These are phyloP conservation scores for Sebastes glaucus DNA, from an alignment of 2,797 vertebrate species.

Conservation along the genomic window DNA sequence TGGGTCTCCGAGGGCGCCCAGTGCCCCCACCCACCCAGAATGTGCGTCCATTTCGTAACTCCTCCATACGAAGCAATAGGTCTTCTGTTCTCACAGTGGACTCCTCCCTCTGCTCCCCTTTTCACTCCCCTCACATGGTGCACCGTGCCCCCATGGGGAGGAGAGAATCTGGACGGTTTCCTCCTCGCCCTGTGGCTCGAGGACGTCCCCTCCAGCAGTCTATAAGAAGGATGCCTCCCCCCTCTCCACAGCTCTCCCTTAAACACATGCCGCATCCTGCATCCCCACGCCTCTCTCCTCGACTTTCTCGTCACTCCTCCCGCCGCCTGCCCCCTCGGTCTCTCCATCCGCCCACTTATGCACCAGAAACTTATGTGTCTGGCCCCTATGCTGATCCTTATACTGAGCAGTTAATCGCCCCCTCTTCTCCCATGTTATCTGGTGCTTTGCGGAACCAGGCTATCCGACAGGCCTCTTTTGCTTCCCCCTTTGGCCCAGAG, in stretches of 20 bases:
- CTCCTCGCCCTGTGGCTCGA: conserved; percentile 75
- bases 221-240: conserved; percentile 61
- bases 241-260: conserved; percentile 78
- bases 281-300: conserved; percentile 66
- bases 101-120: conserved; percentile 73
- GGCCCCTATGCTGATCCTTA: conserved; percentile 47
- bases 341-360: conserved; percentile 33
- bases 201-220: conserved; percentile 79
- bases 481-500: conserved; percentile 46
- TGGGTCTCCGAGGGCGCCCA: conserved; percentile 79
- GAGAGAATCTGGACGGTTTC: conserved; percentile 70
- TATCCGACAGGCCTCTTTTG: conserved; percentile 54
- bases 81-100: conserved; percentile 80
- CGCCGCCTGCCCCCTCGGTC: conserved; percentile 29
- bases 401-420: conserved; percentile 35
- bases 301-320: conserved; percentile 69
- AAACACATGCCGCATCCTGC: conserved; percentile 68
- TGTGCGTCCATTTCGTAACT: conserved; percentile 78
- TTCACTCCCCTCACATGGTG: conserved; percentile 73
- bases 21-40: conserved; percentile 83
- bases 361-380: conserved; percentile 32
- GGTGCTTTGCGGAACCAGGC: conserved; percentile 60
- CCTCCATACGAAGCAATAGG: conserved; percentile 79
- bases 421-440: conserved; percentile 63
- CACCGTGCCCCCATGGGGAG: conserved; percentile 62